Evolutionary conservation across 2,113 vertebrate genomes (phyloP), one percentile per base, ranked within the genome.

Genomic region (Nycticorax nycticorax): DNA sequence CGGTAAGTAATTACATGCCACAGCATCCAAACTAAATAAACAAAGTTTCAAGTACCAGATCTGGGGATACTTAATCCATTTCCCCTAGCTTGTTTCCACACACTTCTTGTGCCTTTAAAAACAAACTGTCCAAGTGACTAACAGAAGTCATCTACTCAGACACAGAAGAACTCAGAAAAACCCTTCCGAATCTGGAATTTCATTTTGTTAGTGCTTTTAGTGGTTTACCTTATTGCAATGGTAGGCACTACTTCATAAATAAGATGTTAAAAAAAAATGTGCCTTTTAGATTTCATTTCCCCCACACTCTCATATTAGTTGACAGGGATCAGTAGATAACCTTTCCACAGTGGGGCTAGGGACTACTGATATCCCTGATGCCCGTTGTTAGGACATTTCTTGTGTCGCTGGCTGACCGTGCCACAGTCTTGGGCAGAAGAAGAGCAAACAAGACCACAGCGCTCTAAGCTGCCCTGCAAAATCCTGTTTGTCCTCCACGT

Each of bases 21-120:
- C 60, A 78, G 53, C 27, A 88, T 91, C 24, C 56, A 97, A 94
- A 94, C 62, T 18, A 92, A 96, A 75, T 83, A 78, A 91, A 92
- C 6, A 6, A 71, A 74, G 28, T 96, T 81, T 80, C n/a, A 53
- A 56, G 56, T 74, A 69, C 35, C 37, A 80, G 28, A 84, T 27
- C 33, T 91, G 26, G 35, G 19, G 60, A 78, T 47, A 90, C 27
- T 75, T 80, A 68, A 39, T 67, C 28, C 45, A 52, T 72, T 91
- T 91, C 13, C 35, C 43, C 50, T 62, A 77, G 45, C 28, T 66
- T 57, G 20, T 55, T 55, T 85, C 37, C 56, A 59, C 27, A 62
- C 6, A 7, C 2, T 87, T 72, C 69, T 63, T 67, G 10, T 78
- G 32, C 26, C 45, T 89, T 63, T 91, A 76, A 67, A 88, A 80